Conservation (phyloP, 2,113 vertebrate genomes). For the Nicator chloris region DNA sequence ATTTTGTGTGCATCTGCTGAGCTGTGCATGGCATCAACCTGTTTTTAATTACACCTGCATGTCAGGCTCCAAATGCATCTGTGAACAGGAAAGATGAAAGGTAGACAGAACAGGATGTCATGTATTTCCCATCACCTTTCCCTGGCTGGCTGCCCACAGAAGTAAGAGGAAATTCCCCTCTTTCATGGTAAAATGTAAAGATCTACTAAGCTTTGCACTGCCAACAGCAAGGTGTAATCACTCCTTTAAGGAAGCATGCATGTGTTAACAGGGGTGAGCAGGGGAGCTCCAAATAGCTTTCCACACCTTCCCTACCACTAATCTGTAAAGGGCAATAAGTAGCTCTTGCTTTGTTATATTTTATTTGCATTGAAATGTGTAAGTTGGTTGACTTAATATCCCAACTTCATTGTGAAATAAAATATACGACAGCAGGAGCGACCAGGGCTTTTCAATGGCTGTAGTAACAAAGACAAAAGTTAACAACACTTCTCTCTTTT, state of each 20-base stretch:
- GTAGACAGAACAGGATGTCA: slow-evolving; percentile 41
- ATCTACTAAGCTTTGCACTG: slow-evolving; percentile 35
- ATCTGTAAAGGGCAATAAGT: background rate
- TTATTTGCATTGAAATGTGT: background rate
- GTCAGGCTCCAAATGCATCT: slow-evolving; percentile 34
- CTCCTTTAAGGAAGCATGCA: slow-evolving; percentile 28
- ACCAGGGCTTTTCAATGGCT: background rate
- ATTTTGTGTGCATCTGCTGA: slow-evolving; percentile 42
- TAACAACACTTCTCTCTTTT: background rate
- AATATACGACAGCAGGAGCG: background rate
- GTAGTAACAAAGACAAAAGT: background rate
- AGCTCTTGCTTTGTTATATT: background rate
- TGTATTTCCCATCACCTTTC: slow-evolving; percentile 62
- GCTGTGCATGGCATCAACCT: slow-evolving; percentile 40
- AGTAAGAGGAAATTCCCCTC: slow-evolving; percentile 51
- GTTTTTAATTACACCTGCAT: slow-evolving; percentile 60
- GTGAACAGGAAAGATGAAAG: slow-evolving; percentile 49
- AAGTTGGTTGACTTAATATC: background rate
- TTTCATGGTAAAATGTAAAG: slow-evolving; percentile 40
- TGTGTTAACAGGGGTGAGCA: slow-evolving; percentile 35
- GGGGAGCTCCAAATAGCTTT: background rate
- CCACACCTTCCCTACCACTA: background rate
- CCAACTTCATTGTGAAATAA: background rate
- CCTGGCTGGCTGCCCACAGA: slow-evolving; percentile 36
- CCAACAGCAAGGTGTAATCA: slow-evolving; percentile 50